Conservation (phyloP, 2,888 invertebrate genomes). For the Drosophila buzzatii region DNA sequence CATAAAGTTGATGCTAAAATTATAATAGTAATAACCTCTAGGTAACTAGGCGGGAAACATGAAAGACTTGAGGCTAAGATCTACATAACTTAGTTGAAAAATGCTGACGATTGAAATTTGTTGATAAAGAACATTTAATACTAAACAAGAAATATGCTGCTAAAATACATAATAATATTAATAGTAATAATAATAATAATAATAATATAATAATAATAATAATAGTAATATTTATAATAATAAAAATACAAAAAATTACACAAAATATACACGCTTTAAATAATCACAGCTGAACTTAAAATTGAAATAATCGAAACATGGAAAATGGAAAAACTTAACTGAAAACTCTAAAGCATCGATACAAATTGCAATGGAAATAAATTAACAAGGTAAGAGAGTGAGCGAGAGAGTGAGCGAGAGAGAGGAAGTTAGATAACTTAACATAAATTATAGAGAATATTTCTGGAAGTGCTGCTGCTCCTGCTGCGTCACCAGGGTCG, state of each 20-base stretch:
- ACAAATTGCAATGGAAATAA: conserved; percentile 49
- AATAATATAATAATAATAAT: conserved; percentile 39
- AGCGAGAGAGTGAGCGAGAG: neutral
- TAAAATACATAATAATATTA: conserved; percentile 62
- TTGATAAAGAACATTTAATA: conserved; percentile 37
- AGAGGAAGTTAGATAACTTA: conserved; percentile 50
- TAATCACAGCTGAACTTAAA: conserved; percentile 82
- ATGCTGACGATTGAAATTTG: conserved; percentile 19
- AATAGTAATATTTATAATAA: neutral
- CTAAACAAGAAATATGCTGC: conserved; percentile 24
- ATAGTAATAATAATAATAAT: conserved; percentile 34
- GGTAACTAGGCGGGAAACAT: conserved; percentile 47
- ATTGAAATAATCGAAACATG: conserved; percentile 48
- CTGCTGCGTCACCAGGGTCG: conserved; percentile 86
- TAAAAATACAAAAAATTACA: conserved; percentile 60
- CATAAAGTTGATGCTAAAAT: conserved; percentile 14
- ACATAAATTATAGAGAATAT: conserved; percentile 19
- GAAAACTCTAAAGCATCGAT: conserved; percentile 21
- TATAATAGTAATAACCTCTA: conserved; percentile 33
- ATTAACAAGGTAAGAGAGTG: conserved; percentile 44
- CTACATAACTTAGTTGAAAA: conserved; percentile 70
- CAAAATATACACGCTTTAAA: conserved; percentile 64
- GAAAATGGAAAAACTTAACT: conserved; percentile 59
- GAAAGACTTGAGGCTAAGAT: conserved; percentile 52
- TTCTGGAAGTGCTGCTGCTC: neutral